Evolutionary conservation across 2,888 invertebrate genomes (phyloP).

Genomic region (Epirrita christyi): DNA sequence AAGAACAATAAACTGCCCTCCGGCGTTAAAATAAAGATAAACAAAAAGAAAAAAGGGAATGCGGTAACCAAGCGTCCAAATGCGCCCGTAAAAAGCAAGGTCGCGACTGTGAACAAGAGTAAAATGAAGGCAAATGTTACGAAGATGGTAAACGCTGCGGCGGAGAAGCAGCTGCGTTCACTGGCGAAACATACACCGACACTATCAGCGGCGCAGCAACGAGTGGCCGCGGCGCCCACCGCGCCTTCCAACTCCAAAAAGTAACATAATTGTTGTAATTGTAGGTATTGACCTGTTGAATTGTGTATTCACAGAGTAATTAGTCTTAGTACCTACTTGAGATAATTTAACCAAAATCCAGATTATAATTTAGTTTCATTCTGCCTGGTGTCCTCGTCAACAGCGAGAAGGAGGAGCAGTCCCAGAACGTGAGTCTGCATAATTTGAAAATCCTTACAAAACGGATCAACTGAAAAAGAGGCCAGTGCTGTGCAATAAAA

Average conservation of each 20-base stretch:
- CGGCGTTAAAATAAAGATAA: slow-evolving; percentile 75
- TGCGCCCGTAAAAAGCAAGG: slow-evolving; percentile 87
- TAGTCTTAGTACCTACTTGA: too few species aligned
- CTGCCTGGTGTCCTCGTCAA: too few species aligned
- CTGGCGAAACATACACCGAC: slow-evolving; percentile 81
- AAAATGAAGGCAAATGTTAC: slow-evolving; percentile 88
- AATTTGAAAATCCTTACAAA: too few species aligned
- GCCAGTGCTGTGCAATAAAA: too few species aligned
- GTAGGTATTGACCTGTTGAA: background rate
- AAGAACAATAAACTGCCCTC: slow-evolving; percentile 86
- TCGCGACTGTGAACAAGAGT: slow-evolving; percentile 81
- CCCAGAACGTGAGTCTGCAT: too few species aligned
- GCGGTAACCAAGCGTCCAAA: slow-evolving; percentile 86
- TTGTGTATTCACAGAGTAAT: too few species aligned
- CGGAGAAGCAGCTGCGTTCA: slow-evolving; percentile 87
- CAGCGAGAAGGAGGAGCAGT: too few species aligned
- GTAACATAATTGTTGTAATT: slow-evolving; percentile 24
- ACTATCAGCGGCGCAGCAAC: slow-evolving; percentile 77
- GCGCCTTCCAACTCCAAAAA: slow-evolving; percentile 66
- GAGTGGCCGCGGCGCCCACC: slow-evolving; percentile 71
- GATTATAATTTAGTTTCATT: too few species aligned
- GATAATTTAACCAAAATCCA: too few species aligned
- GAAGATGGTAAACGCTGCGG: slow-evolving; percentile 88
- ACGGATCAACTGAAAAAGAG: too few species aligned
- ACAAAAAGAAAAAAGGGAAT: slow-evolving; percentile 73